Conservation (phyloP, 2,797 vertebrate genomes). For the Anisognathus igniventris region DNA sequence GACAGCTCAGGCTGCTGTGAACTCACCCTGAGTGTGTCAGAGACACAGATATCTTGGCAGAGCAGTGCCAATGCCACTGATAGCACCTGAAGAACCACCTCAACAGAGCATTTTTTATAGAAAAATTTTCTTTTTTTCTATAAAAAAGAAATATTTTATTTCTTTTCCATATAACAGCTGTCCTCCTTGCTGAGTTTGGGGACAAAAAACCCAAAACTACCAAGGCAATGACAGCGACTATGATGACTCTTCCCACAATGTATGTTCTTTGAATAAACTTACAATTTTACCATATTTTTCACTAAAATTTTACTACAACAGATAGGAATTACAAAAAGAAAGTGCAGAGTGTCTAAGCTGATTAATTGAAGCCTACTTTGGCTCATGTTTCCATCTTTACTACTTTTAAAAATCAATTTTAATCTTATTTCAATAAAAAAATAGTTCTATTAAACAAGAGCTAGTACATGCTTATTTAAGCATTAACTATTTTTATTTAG, state of each 20-base stretch:
- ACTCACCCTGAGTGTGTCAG: neutral
- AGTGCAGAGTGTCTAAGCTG: neutral
- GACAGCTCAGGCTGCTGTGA: neutral
- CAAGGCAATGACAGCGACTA: neutral
- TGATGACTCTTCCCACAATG: neutral
- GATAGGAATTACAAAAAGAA: neutral
- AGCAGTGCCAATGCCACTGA: neutral
- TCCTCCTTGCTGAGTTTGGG: neutral
- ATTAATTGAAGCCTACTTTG: neutral
- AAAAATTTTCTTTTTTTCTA: too few relatives aligned
- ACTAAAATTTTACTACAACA: neutral
- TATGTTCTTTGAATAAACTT: neutral
- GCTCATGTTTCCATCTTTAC: neutral
- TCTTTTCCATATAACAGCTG: neutral
- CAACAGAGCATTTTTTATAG: too few relatives aligned
- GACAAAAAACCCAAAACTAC: neutral
- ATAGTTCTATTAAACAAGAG: neutral
- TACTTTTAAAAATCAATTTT: neutral
- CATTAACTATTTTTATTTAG: neutral
- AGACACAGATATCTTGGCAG: neutral
- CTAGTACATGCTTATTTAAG: neutral
- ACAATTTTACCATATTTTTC: neutral
- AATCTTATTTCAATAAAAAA: neutral
- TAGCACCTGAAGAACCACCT: neutral
- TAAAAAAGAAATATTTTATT: neutral